Evolutionary conservation across 1,140 invertebrate species (phyloP).

Genomic region (Arctopsyche grandis): DNA sequence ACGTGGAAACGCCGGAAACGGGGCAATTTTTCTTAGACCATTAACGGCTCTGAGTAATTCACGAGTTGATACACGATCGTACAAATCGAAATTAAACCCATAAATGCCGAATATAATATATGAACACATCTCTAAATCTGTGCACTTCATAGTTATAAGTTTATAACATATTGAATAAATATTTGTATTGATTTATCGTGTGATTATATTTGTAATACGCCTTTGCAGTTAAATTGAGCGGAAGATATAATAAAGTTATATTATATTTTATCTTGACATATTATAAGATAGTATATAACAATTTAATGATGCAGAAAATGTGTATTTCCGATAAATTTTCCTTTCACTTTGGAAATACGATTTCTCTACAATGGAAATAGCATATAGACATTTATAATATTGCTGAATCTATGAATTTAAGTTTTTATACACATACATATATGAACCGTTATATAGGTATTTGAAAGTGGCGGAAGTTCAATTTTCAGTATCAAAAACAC

Average conservation of each 20-base stretch:
- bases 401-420: too few species aligned
- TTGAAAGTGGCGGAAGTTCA: too few species aligned
- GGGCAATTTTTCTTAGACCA: slow-evolving; percentile 26
- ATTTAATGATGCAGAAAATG: not conserved
- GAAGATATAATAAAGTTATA: not conserved
- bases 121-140: not conserved
- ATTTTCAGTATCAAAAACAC: too few species aligned
- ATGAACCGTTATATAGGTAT: too few species aligned
- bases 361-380: not conserved
- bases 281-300: too few species aligned
- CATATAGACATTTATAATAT: too few species aligned
- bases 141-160: too few species aligned
- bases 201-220: not conserved
- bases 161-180: too few species aligned
- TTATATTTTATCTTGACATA: not conserved
- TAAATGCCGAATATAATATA: not conserved
- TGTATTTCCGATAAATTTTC: not conserved
- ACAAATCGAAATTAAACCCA: not conserved
- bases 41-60: not conserved
- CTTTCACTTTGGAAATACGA: slow-evolving; percentile 1
- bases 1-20: slow-evolving; percentile 33
- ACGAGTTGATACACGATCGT: not conserved
- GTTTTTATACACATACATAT: too few species aligned
- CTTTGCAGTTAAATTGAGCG: too few species aligned
- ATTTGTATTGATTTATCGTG: not conserved